These are phyloP conservation scores for Heterotilapia buettikoferi DNA, from an alignment of 2,113 vertebrate species.

Conservation along the genomic window DNA sequence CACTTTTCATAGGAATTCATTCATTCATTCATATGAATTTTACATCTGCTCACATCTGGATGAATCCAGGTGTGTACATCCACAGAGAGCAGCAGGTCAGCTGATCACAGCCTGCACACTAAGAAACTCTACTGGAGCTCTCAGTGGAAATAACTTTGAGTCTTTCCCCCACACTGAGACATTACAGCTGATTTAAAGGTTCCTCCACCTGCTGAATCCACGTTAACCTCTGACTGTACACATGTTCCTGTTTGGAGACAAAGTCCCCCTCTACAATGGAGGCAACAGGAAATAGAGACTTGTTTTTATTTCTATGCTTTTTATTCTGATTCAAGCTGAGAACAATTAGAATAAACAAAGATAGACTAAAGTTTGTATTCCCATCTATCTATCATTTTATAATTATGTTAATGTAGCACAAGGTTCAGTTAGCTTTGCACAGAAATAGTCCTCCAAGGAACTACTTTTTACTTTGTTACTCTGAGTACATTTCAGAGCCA, in stretches of 20 bases:
- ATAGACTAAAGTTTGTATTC: background rate
- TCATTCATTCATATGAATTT: background rate
- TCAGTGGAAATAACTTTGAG: background rate
- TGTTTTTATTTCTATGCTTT: background rate
- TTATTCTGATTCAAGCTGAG: background rate
- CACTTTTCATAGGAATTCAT: background rate
- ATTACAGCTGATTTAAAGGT: background rate
- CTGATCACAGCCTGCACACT: background rate
- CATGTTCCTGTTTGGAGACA: background rate
- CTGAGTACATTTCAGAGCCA: background rate
- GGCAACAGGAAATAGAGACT: background rate
- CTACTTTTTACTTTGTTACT: background rate
- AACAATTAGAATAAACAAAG: background rate
- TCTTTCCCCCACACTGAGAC: background rate
- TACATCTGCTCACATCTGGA: background rate
- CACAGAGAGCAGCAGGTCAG: background rate
- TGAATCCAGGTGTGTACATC: background rate
- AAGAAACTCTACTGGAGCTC: background rate
- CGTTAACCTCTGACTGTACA: background rate
- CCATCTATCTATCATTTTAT: background rate
- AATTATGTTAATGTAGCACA: fast-evolving
- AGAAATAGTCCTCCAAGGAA: background rate
- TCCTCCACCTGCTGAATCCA: background rate
- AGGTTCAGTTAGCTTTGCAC: background rate
- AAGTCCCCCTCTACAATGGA: background rate